Evolutionary conservation across 2,888 invertebrate species (phyloP), one percentile per base, ranked within the genome.

Genomic region (Idaea biselata): DNA sequence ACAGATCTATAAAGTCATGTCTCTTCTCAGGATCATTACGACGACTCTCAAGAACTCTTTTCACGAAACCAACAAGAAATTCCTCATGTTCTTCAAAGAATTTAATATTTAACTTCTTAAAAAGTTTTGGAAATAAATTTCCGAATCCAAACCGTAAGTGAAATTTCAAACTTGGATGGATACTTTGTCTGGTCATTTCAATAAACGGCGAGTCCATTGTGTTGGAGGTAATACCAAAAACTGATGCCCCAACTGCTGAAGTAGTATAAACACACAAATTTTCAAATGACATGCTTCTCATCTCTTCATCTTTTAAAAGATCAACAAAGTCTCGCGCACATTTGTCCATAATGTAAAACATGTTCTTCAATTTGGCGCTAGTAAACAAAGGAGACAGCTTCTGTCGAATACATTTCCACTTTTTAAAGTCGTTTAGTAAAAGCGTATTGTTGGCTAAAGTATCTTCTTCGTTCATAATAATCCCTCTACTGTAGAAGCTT

Each of bases 171-270:
- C 78, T 66, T 11, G 83, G 81, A 58, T 73, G 63, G 2, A 78
- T 58, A 16, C 77, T 67, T 65, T 81, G 81, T 78, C 79, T 77
- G 32, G 80, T 76, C 83, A 86, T 84, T 0, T 84, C 77, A 18
- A 81, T 65, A 60, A 86, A 89, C 18, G 83, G 87, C 2, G 79
- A 89, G 55, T 90, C 77, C 83, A 89, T 84, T 0, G 82, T 78
- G 53, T 81, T 73, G 6, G 84, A 81, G 58, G 89, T 86, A 18
- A 93, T 82, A 0, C 93, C 93, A 65, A 93, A 92, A 0, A 92
- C 82, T 8, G 88, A 79, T 2, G 89, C 84, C 5, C 82, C 86
- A 18, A 88, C 84, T 0, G 84, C 77, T 1, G 81, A 79, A 1
- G 83, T 78, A 0, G 82, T 82, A 32, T 80, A 87, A 0, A 18